Conservation (phyloP, 2,888 invertebrate species). For the Pachymerium ferrugineum region DNA sequence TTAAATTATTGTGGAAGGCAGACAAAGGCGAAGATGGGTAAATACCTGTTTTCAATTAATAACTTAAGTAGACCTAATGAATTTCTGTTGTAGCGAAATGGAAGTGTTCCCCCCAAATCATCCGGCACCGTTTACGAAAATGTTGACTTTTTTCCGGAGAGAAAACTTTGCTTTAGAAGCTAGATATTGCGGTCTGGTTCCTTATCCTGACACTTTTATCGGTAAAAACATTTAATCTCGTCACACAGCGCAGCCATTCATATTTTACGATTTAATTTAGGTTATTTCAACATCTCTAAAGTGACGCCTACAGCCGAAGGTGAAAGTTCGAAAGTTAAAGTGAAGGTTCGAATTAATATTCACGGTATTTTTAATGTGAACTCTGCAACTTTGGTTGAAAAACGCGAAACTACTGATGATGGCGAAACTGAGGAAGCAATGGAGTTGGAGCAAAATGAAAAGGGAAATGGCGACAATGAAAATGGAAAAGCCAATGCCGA, state of each 20-base stretch:
- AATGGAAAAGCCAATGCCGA: not conserved
- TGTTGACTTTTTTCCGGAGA: slow-evolving; percentile 85
- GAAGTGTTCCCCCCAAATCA: slow-evolving; percentile 90
- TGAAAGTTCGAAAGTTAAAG: slow-evolving; percentile 89
- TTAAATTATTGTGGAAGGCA: slow-evolving; percentile 76
- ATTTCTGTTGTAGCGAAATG: slow-evolving; percentile 61
- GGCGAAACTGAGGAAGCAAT: slow-evolving; percentile 41
- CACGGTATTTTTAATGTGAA: slow-evolving; percentile 87
- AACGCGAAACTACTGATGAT: slow-evolving; percentile 44
- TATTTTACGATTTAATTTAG: slow-evolving; percentile 40
- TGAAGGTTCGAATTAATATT: slow-evolving; percentile 88
- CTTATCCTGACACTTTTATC: slow-evolving; percentile 70
- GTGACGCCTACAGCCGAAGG: slow-evolving; percentile 80
- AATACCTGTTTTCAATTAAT: slow-evolving; percentile 37
- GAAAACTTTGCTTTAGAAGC: slow-evolving; percentile 84
- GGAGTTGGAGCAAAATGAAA: slow-evolving; percentile 37
- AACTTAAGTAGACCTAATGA: not conserved
- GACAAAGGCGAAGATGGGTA: slow-evolving; percentile 57
- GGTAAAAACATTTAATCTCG: slow-evolving; percentile 57
- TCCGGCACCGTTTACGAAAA: slow-evolving; percentile 81
- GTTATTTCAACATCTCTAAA: slow-evolving; percentile 48
- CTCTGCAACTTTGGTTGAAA: slow-evolving; percentile 65
- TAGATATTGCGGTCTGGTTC: slow-evolving; percentile 61
- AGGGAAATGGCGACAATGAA: slow-evolving; percentile 30
- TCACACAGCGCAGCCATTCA: not conserved